Base-by-base conservation (phyloP, 2,888 invertebrate genomes). In the Sphaerolaimus hirsutus region DNA sequence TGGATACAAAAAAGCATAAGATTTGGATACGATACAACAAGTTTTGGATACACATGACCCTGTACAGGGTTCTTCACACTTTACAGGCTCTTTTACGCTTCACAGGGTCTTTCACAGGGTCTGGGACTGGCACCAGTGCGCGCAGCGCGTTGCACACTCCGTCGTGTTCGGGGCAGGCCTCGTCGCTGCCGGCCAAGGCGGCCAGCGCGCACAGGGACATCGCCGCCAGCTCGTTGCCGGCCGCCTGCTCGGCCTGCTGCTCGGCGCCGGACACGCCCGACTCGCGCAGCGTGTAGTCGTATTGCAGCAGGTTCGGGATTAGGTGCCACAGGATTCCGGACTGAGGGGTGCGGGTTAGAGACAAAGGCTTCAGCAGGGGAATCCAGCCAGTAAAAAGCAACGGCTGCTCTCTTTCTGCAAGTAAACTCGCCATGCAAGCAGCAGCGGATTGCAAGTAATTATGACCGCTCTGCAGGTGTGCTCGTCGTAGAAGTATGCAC, bases 271-370 rank as follows among this genome's bases (percentile, higher is more conserved):
- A 79, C 0, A 91, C 81, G 0, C 91, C 93, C 44, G 89, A 83
- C 69, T 97, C 93, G 48, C 89, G 81, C 54, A 97, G 71, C 3
- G 97, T 99, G 67, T 79, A 97, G 69, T 97, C 97, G 66, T 89
- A 99, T 50, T 78, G 78, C 65, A 97, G 83, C 64, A 82, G 76
- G 56, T 81, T 80, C 0, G 81, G 74, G 36, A 97, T 66, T 45
- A 97, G 68, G 58, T 87, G 84, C 79, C 84, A 93, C 2, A 97
- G 64, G 0, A 80, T 81, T 10, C 91, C 93, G 1, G 66, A 58
- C 51, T 78, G 76, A 14, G 83, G 73, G 27, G 89, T n/a, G n/a
- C n/a, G n/a, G n/a, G n/a, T n/a, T n/a, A n/a, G n/a, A n/a, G n/a
- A n/a, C n/a, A n/a, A 66, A 60, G 77, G 76, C 63, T 77, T 73